phyloP scores from a whole-genome alignment of 2,888 invertebrate species.

The Diaphora mendica region DNA sequence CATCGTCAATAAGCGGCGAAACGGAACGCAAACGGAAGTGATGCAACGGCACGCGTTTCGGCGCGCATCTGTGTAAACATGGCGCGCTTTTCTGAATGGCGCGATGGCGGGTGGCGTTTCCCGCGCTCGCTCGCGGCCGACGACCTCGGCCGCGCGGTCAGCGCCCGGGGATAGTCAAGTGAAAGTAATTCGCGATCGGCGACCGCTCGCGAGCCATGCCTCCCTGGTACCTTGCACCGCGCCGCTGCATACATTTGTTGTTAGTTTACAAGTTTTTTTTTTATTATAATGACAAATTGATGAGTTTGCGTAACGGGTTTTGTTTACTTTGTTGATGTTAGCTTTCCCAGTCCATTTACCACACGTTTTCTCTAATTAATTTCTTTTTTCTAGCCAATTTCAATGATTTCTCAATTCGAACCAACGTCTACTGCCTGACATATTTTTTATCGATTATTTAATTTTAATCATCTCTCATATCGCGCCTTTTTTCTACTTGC shows the following conservation, averaged over 20 bases:
- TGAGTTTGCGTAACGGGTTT: constrained; percentile 35
- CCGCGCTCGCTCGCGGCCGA: constrained; percentile 79
- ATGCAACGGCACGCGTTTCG: constrained; percentile 84
- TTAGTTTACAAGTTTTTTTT: constrained; percentile 37
- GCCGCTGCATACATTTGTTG: constrained; percentile 45
- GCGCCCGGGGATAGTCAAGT: constrained; percentile 84
- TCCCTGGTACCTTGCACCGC: constrained; percentile 65
- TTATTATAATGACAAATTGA: constrained; percentile 43
- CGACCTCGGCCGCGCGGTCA: constrained; percentile 81
- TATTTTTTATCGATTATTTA: constrained; percentile 3
- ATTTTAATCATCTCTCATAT: neutral
- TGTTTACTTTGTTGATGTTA: constrained; percentile 24
- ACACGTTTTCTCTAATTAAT: constrained; percentile 6
- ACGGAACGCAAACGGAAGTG: constrained; percentile 84
- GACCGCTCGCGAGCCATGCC: constrained; percentile 79
- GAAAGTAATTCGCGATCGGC: constrained; percentile 85
- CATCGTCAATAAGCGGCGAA: constrained; percentile 73
- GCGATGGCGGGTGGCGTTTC: constrained; percentile 75
- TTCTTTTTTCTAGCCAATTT: neutral
- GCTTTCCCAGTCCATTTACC: constrained; percentile 8
- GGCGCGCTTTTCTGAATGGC: constrained; percentile 85
- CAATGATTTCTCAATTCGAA: constrained; percentile 1
- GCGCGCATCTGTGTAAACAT: constrained; percentile 86
- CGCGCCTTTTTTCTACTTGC: constrained; percentile 11
- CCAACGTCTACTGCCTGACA: neutral